phyloP scores from a whole-genome alignment of 2,888 invertebrate genomes.

The Amphipoea oculea region DNA sequence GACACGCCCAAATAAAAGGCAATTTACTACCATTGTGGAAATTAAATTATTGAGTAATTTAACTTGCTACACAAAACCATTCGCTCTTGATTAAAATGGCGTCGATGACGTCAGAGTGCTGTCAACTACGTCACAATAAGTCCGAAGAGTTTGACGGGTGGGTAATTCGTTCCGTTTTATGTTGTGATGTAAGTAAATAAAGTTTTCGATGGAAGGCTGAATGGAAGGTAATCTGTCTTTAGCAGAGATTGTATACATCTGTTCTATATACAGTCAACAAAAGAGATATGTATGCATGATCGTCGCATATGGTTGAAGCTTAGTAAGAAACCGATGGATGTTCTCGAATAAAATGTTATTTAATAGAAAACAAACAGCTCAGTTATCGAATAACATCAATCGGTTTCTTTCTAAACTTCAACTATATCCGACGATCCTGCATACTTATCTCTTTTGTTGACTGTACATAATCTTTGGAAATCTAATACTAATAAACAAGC shows the following conservation, averaged over 20 bases:
- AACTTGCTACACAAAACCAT: slow-evolving; percentile 26
- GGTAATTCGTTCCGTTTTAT: background rate
- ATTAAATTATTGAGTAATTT: slow-evolving; percentile 63
- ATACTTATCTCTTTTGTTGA: no score
- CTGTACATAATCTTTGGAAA: no score
- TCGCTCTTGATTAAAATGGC: slow-evolving; percentile 47
- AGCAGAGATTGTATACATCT: background rate
- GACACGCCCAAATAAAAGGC: slow-evolving; percentile 52
- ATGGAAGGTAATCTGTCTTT: background rate
- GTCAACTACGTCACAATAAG: slow-evolving; percentile 34
- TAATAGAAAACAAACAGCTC: no score
- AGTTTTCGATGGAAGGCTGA: background rate
- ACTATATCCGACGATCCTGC: no score
- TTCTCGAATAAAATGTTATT: no score
- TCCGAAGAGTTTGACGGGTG: slow-evolving; percentile 1
- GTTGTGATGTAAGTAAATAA: background rate
- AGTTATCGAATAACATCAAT: no score
- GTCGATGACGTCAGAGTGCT: slow-evolving; percentile 21
- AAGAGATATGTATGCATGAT: no score
- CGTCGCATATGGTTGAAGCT: no score
- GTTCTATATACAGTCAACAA: no score
- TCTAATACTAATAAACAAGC: no score
- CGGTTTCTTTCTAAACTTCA: no score
- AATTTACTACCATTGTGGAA: slow-evolving; percentile 59
- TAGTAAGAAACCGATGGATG: no score